Evolutionary conservation across 1,140 invertebrate genomes (phyloP).

Genomic region (Lasioglossum baleicum): DNA sequence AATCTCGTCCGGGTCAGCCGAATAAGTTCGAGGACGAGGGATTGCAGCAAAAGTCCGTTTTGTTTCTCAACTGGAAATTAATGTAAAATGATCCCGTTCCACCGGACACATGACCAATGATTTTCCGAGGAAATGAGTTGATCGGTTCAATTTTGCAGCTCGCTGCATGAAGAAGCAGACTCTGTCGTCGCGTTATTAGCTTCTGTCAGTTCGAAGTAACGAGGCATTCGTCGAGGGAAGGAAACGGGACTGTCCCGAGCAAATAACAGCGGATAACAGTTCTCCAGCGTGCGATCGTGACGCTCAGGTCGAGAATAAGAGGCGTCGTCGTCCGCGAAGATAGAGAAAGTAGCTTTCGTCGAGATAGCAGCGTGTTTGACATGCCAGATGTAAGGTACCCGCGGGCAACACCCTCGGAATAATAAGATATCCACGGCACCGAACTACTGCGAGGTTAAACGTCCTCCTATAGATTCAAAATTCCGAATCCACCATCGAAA

Average conservation of each 20-base stretch:
- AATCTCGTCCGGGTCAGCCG: too few relatives aligned
- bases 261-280: neutral
- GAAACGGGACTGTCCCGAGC: too few relatives aligned
- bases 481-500: constrained; percentile 33
- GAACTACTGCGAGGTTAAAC: constrained; percentile 34
- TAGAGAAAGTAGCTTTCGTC: constrained; percentile 13
- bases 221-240: neutral
- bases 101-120: too few relatives aligned
- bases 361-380: constrained; percentile 52
- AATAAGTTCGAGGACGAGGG: too few relatives aligned
- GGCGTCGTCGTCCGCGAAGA: neutral
- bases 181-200: too few relatives aligned
- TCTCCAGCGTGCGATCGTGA: neutral
- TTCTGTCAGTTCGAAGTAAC: neutral
- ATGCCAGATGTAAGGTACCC: constrained; percentile 64
- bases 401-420: constrained; percentile 53
- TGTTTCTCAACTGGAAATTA: too few relatives aligned
- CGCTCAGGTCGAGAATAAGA: constrained; percentile 41
- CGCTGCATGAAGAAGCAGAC: too few relatives aligned
- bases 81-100: too few relatives aligned
- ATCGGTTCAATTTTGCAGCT: too few relatives aligned
- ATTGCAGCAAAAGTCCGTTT: too few relatives aligned
- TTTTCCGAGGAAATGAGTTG: too few relatives aligned
- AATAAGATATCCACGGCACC: constrained; percentile 45
- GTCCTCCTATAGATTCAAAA: constrained; percentile 40